Conservation (phyloP, 2,888 invertebrate species). For the Campoplex nolae region DNA sequence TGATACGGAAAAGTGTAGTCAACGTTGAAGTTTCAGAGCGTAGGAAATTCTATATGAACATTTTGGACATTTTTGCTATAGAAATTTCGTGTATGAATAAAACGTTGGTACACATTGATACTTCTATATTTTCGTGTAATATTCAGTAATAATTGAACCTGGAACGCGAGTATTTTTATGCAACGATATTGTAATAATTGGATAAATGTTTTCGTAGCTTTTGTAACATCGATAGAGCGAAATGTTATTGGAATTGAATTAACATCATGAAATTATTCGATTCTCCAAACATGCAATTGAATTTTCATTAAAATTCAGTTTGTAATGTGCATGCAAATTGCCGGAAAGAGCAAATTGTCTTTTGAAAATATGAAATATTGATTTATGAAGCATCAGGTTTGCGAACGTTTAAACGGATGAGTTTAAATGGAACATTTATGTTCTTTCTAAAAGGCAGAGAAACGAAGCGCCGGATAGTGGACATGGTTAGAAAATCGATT, state of each 20-base stretch:
- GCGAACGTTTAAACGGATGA: background rate
- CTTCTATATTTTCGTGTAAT: background rate
- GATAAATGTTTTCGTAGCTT: background rate
- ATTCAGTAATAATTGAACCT: background rate
- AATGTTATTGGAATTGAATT: background rate
- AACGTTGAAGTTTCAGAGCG: slow-evolving; percentile 46
- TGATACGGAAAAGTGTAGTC: slow-evolving; percentile 56
- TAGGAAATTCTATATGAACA: slow-evolving; percentile 28
- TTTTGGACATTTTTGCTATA: slow-evolving; percentile 22
- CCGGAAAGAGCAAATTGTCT: background rate
- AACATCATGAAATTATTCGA: background rate
- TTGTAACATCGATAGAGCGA: background rate
- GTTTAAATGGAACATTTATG: background rate
- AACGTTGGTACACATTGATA: slow-evolving; percentile 13
- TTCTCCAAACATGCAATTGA: background rate
- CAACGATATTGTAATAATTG: background rate
- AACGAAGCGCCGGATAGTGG: background rate
- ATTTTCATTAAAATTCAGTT: background rate
- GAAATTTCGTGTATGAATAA: slow-evolving; percentile 1
- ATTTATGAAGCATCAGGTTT: background rate
- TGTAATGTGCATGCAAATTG: background rate
- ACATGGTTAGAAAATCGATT: slow-evolving; percentile 6
- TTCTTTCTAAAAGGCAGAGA: background rate
- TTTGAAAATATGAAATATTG: background rate
- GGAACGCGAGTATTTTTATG: too few relatives aligned